A percentile compares a stretch with the other conserved stretches of the same genome.
Evolutionary conservation across 2,113 vertebrate genomes (phyloP).

Genomic region (Dissostichus mawsoni): DNA sequence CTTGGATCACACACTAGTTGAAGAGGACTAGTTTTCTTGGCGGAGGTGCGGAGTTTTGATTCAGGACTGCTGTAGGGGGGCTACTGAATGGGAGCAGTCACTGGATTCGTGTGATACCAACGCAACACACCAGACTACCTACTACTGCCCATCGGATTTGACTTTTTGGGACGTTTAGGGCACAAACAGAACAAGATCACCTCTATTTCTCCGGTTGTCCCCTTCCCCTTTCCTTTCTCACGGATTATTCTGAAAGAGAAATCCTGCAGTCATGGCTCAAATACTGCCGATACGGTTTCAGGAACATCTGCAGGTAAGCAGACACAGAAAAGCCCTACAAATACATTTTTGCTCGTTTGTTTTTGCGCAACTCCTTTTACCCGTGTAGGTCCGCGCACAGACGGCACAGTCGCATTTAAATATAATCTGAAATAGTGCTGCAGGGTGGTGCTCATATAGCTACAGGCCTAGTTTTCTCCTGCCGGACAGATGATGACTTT

Average conservation of each 20-base stretch:
- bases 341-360: background rate
- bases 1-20: background rate
- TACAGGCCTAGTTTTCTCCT: conserved; percentile 80
- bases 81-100: conserved; percentile 78
- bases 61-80: conserved; percentile 62
- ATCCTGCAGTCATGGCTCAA: conserved; percentile 81
- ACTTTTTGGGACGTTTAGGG: conserved; percentile 65
- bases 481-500: conserved; percentile 83
- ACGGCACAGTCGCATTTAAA: conserved; percentile 75
- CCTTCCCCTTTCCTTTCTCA: conserved; percentile 74
- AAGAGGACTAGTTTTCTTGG: conserved; percentile 81
- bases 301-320: conserved; percentile 88
- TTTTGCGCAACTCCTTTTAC: conserved; percentile 33
- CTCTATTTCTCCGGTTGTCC: conserved; percentile 64
- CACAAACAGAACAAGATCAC: conserved; percentile 48
- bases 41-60: conserved; percentile 75
- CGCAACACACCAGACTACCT: conserved; percentile 52
- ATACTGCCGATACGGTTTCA: conserved; percentile 86
- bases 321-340: conserved; percentile 10
- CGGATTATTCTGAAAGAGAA: conserved; percentile 56
- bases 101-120: conserved; percentile 67
- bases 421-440: conserved; percentile 69
- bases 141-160: conserved; percentile 45
- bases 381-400: conserved; percentile 31
- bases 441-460: conserved; percentile 80